Conservation (phyloP, 2,113 vertebrate species). For the Ailurus styani region DNA sequence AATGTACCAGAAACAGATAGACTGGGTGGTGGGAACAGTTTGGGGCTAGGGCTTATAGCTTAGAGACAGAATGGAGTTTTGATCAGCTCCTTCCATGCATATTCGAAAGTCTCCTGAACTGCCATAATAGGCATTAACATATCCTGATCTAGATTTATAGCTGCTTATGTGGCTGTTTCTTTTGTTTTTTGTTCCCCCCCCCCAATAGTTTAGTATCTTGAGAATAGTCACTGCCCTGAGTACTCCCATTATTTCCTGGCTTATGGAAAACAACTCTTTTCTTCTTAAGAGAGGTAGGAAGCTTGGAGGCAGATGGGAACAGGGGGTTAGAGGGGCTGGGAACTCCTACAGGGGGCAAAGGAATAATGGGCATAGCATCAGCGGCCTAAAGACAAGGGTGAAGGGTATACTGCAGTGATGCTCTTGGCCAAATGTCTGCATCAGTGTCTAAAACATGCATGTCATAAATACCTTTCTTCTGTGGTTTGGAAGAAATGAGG, state of each 20-base stretch:
- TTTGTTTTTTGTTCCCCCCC: neutral
- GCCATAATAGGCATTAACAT: neutral
- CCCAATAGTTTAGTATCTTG: neutral
- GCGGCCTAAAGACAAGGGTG: neutral
- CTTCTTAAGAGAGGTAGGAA: neutral
- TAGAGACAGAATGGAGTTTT: neutral
- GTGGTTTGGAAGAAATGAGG: slow-evolving; percentile 42
- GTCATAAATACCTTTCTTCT: slow-evolving; percentile 20
- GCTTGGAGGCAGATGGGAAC: neutral
- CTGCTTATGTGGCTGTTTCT: neutral
- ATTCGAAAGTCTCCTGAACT: neutral
- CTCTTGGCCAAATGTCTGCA: neutral
- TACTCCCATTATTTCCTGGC: neutral
- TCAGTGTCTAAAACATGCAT: neutral
- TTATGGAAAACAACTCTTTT: neutral
- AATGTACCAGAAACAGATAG: neutral
- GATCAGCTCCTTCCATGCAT: neutral
- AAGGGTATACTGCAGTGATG: neutral
- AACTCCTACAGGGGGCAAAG: neutral
- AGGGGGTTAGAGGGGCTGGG: neutral
- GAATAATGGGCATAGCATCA: neutral
- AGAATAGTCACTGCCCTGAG: neutral
- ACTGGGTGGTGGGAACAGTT: neutral
- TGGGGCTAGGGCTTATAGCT: neutral
- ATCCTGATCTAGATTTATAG: neutral